Evolutionary conservation across 2,797 vertebrate species (phyloP), one percentile per base, ranked within the genome.

Genomic region (Cynopterus sphinx): DNA sequence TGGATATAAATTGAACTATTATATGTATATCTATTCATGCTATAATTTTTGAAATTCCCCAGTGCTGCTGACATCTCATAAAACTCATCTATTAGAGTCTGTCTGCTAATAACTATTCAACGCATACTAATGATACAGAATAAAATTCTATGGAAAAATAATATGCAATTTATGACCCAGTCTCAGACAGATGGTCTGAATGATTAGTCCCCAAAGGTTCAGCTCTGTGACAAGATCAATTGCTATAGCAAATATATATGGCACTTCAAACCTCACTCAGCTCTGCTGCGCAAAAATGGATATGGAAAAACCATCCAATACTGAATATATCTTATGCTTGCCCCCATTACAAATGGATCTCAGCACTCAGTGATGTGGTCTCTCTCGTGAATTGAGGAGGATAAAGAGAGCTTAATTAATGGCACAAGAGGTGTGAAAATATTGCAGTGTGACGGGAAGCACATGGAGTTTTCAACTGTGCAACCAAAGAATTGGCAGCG

Each of bases 391-490:
- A 97, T 78, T 93, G n/a, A 39, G 63, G 83, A 73, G 36, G 93
- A 84, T 68, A 96, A 97, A 98, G 75, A 67, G 79, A 95, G 78
- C 68, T 86, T 96, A 90, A 90, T 94, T 96, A 88, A 87, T 79
- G 84, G 96, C 93, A 96, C 86, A 96, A 96, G 81, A 77, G 36
- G 93, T 96, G 92, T 90, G 92, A 96, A 97, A 98, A 98, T 97
- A 97, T 96, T 98, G 95, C 96, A 83, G 33, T 95, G 91, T 95
- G 95, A 91, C 31, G 86, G 95, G 78, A 96, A 97, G 96, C 98
- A 98, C 93, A 92, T 97, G 97, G 96, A 97, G 94, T 95, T 98
- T 96, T 96, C 97, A 97, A 97, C 93, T 88, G 87, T 95, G 97
- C 68, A 95, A 96, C 87, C 86, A 75, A 73, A 43, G 55, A 91